phyloP scores from a whole-genome alignment of 2,888 invertebrate genomes.

The Mimumesa dahlbomi region DNA sequence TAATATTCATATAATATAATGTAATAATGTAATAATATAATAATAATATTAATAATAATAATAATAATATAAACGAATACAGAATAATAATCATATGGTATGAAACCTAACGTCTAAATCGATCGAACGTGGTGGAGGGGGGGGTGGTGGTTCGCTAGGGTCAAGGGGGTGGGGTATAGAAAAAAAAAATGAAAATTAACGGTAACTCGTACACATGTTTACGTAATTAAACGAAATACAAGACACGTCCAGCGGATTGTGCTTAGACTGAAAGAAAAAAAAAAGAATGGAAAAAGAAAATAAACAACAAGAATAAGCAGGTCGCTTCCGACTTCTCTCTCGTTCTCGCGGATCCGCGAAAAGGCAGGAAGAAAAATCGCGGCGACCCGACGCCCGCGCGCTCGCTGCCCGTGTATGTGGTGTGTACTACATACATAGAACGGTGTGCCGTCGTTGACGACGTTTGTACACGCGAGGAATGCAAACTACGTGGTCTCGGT shows the following conservation, averaged over 20 bases:
- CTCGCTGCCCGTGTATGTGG: background rate
- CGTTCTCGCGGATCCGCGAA: background rate
- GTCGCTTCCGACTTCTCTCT: too few relatives aligned
- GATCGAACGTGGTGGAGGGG: too few relatives aligned
- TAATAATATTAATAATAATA: too few relatives aligned
- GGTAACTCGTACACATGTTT: slow-evolving; percentile 57
- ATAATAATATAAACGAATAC: slow-evolving; percentile 30
- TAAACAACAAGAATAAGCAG: too few relatives aligned
- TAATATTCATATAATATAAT: slow-evolving; percentile 50
- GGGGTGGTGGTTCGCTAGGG: too few relatives aligned
- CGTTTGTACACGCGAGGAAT: slow-evolving; percentile 49
- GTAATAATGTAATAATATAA: slow-evolving; percentile 46
- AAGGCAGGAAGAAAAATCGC: too few relatives aligned
- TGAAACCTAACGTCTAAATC: slow-evolving; percentile 16
- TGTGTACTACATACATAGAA: too few relatives aligned
- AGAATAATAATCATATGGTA: slow-evolving; percentile 1
- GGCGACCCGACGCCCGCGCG: too few relatives aligned
- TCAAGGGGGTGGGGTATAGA: slow-evolving; percentile 2
- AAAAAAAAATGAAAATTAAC: too few relatives aligned
- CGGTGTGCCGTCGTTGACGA: too few relatives aligned
- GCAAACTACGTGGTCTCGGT: slow-evolving; percentile 55
- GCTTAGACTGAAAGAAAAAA: background rate
- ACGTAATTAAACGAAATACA: slow-evolving; percentile 14
- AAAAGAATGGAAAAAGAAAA: too few relatives aligned
- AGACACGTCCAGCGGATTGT: slow-evolving; percentile 15